A percentile compares a stretch with the other conserved stretches of the same genome.
phyloP scores from a whole-genome alignment of 1,140 invertebrate genomes.

The Microplitis demolitor region DNA sequence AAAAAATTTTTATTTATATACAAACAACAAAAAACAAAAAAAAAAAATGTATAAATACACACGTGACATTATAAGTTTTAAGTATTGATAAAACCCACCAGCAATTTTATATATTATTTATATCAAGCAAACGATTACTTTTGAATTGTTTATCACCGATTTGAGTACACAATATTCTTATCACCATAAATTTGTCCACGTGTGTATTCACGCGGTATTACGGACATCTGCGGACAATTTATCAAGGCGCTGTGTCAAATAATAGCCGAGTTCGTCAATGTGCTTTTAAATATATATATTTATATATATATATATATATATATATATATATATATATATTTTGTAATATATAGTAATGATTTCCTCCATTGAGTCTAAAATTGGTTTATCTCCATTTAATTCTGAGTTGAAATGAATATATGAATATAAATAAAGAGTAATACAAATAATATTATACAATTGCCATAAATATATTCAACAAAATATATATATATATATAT shows the following conservation, averaged over 20 bases:
- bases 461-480: neutral
- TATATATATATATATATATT: neutral
- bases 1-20: neutral
- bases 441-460: too few species aligned
- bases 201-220: neutral
- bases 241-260: neutral
- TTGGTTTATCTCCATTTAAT: neutral
- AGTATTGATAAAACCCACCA: conserved; percentile 29
- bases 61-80: neutral
- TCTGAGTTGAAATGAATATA: neutral
- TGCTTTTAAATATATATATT: neutral
- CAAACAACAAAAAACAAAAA: neutral
- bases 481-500: neutral
- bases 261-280: conserved; percentile 5
- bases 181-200: neutral
- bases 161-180: conserved; percentile 6
- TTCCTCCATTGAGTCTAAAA: neutral
- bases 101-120: conserved; percentile 16
- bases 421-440: neutral
- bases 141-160: conserved; percentile 17
- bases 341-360: neutral
- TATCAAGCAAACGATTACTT: neutral
- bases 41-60: neutral
- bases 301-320: too few species aligned
- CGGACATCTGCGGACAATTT: neutral